Evolutionary conservation across 2,113 vertebrate species (phyloP), one percentile per base, ranked within the genome.

Genomic region (Arizona elegans): DNA sequence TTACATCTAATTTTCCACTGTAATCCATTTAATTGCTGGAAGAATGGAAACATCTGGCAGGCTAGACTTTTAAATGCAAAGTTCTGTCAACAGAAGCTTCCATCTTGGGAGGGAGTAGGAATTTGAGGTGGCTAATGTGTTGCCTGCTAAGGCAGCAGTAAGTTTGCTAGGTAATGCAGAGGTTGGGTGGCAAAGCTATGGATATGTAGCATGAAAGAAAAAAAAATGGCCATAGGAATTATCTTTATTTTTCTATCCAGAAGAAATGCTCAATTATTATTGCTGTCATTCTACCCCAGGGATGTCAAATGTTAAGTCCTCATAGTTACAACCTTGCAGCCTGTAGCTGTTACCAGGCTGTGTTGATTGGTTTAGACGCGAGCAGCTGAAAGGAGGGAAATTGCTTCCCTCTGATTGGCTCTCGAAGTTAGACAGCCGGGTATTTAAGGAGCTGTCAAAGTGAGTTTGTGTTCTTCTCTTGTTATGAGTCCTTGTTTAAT

Each of bases 11-110:
- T 97, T 94, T 95, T 81, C 86, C 53, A 47, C 92, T 92, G 90
- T 95, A 95, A 96, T 94, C 93, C 85, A 23, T 93, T 96, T 96
- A 97, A 96, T 94, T 93, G 95, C 93, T 33, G 93, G 89, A 95
- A 95, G 91, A 96, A 96, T 94, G 33, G 93, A 89, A 96, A 92
- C 94, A 97, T 96, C 96, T 96, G 96, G 92, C 94, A 96, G 93
- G 95, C 93, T 93, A 86, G 95, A 94, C 88, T 92, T 95, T 81
- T 92, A 93, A 96, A 95, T 94, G 94, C 93, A 65, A 87, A 93
- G 93, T 0, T 1, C 95, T 88, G 54, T 96, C 96, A 96, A 11
- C 5, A 10, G n/a, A 23, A 12, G 50, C 50, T 92, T 95, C 94
- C 90, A 15, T 94, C 94, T 92, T 95, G 52, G 93, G 95, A 95